These are phyloP conservation scores for Passerina amoena DNA, from an alignment of 2,113 vertebrate species.

Conservation along the genomic window DNA sequence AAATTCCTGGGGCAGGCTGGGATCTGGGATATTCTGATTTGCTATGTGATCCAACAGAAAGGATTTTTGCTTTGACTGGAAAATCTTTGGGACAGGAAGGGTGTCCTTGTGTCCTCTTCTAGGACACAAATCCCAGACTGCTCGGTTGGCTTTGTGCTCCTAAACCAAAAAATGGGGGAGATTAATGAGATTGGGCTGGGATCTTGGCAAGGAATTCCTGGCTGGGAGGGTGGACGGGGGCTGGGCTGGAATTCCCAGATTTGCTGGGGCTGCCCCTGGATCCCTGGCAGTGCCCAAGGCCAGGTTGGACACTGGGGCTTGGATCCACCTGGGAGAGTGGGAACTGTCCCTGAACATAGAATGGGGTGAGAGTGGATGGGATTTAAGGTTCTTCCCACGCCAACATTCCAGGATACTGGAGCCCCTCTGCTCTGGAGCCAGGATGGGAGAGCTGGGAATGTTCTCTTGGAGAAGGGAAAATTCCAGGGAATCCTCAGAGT, in stretches of 20 bases:
- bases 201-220: accelerated
- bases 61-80: not conserved
- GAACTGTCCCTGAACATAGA: too few relatives aligned
- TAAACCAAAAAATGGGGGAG: not conserved
- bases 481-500: too few relatives aligned
- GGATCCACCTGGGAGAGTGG: too few relatives aligned
- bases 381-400: too few relatives aligned
- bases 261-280: too few relatives aligned
- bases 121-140: accelerated
- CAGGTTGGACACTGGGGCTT: too few relatives aligned
- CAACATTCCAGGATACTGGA: too few relatives aligned
- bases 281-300: too few relatives aligned
- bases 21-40: not conserved
- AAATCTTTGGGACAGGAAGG: not conserved
- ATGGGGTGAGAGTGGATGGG: too few relatives aligned
- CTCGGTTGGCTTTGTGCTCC: not conserved
- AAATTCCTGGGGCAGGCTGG: not conserved
- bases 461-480: too few relatives aligned
- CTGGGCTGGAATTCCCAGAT: not conserved
- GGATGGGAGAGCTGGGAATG: too few relatives aligned
- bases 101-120: not conserved
- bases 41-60: not conserved
- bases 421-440: too few relatives aligned
- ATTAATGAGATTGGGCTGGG: accelerated
- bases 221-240: not conserved